Conservation (phyloP, 2,888 invertebrate species). For the Sepioteuthis lessoniana region DNA sequence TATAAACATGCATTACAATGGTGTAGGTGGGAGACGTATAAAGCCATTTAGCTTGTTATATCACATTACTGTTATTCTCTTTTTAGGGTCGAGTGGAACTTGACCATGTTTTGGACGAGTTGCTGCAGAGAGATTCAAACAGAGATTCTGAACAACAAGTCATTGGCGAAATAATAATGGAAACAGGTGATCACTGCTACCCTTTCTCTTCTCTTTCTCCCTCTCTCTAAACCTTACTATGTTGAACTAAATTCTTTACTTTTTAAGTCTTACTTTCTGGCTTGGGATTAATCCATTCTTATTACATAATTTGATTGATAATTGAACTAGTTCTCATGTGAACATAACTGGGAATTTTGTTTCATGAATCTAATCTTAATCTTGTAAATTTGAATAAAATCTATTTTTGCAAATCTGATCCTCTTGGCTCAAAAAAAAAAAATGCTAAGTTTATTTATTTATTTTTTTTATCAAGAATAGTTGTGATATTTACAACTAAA, state of each 20-base stretch:
- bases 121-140: conserved; percentile 78
- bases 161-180: conserved; percentile 75
- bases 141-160: conserved; percentile 69
- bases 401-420: too few relatives aligned
- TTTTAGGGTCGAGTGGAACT: conserved; percentile 76
- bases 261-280: background rate
- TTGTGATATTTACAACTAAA: too few relatives aligned
- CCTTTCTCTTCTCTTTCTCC: background rate
- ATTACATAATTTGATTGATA: background rate
- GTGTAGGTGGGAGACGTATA: too few relatives aligned
- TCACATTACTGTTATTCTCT: background rate
- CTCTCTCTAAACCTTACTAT: background rate
- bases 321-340: background rate
- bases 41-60: too few relatives aligned
- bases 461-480: too few relatives aligned
- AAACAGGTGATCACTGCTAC: conserved; percentile 62
- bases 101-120: conserved; percentile 82
- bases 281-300: background rate
- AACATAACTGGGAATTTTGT: too few relatives aligned
- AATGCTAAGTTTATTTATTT: too few relatives aligned
- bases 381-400: too few relatives aligned
- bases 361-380: too few relatives aligned
- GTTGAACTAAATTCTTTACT: background rate
- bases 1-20: too few relatives aligned
- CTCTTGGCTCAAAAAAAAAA: too few relatives aligned